phyloP scores from a whole-genome alignment of 1,140 invertebrate genomes.

The Drosophila funebris region DNA sequence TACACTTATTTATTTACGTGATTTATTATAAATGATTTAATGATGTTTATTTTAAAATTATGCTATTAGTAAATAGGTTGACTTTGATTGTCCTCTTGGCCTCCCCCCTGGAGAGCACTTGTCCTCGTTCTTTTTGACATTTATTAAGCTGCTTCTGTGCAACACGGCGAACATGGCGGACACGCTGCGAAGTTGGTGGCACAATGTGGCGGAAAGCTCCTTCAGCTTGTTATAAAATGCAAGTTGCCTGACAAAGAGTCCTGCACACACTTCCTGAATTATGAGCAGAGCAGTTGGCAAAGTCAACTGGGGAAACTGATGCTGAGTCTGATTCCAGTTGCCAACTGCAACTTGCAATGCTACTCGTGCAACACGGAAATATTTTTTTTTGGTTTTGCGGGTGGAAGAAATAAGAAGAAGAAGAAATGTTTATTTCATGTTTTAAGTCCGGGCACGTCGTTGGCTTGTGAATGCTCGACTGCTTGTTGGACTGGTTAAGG shows the following conservation, averaged over 20 bases:
- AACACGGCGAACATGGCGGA: background rate
- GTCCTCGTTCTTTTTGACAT: slow-evolving; percentile 48
- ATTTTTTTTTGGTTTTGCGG: slow-evolving; percentile 28
- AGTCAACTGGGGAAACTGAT: slow-evolving; percentile 31
- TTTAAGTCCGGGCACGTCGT: slow-evolving; percentile 70
- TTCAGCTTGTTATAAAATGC: slow-evolving; percentile 68
- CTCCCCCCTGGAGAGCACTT: no score
- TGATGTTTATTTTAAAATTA: slow-evolving; percentile 47
- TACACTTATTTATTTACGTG: background rate
- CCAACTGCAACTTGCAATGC: slow-evolving; percentile 29
- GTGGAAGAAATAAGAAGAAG: slow-evolving; percentile 24
- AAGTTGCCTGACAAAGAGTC: slow-evolving; percentile 55
- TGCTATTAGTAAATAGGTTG: slow-evolving; percentile 31
- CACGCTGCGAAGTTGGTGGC: no score
- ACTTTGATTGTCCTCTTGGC: slow-evolving; percentile 34
- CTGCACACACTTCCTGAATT: slow-evolving; percentile 76
- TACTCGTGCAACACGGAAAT: slow-evolving; percentile 55
- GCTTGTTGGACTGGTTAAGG: slow-evolving; percentile 12
- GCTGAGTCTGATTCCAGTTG: slow-evolving; percentile 63
- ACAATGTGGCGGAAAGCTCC: slow-evolving; percentile 24
- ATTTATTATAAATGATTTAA: slow-evolving; percentile 30
- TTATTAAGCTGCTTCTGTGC: slow-evolving; percentile 63
- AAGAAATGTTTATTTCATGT: slow-evolving; percentile 76
- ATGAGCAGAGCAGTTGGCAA: slow-evolving; percentile 55
- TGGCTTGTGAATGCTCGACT: slow-evolving; percentile 47